Base-by-base conservation (phyloP, 2,888 invertebrate species). In the Enchytraeus crypticus region DNA sequence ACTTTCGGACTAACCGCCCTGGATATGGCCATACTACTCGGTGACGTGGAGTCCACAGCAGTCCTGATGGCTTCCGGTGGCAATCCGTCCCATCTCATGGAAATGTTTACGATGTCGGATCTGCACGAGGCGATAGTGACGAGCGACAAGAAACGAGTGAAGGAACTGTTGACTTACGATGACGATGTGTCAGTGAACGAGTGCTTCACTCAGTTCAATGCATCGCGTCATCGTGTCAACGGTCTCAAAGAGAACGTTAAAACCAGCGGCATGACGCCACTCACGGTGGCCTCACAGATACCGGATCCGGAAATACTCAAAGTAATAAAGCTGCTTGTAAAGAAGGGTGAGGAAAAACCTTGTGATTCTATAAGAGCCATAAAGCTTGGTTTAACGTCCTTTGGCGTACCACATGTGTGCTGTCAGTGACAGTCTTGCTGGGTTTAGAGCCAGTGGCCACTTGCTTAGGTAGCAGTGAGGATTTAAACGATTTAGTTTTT, bases 1-100 rank as follows among this genome's bases (percentile, higher is more conserved):
- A 64, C 68, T 8, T 69, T 66, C 32, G 67, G 68, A 14, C 67
- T 69, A 67, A 69, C 68, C 8, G 68, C 69, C 0, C 63, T 69
- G 3, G 69, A 69, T 51, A 64, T 69, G 64, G 67, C 69, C 30
- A 65, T 69, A 18, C 62, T 69, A 14, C 63, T 67, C 46, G 69
- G 68, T 0, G 68, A 69, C 51, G 60, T 69, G 2, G 68, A 69
- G 51, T 67, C 67, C 18, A 54, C 67, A 14, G 68, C 67, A 2
- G 56, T 65, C n/a, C 60, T 69, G 29, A 61, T 62, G 5, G 60
- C 65, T 18, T 59, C 68, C 4, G 68, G 67, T 3, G 69, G 63
- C 1, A 67, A 69, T 59, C 58, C 64, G 2, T 53, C 62, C 51
- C 69, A 69, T 32, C 63, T 69, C 43, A 51, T 67, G 45, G 67